Evolutionary conservation across 2,888 invertebrate genomes (phyloP), one percentile per base, ranked within the genome.

Genomic region (Parnassius glacialis): DNA sequence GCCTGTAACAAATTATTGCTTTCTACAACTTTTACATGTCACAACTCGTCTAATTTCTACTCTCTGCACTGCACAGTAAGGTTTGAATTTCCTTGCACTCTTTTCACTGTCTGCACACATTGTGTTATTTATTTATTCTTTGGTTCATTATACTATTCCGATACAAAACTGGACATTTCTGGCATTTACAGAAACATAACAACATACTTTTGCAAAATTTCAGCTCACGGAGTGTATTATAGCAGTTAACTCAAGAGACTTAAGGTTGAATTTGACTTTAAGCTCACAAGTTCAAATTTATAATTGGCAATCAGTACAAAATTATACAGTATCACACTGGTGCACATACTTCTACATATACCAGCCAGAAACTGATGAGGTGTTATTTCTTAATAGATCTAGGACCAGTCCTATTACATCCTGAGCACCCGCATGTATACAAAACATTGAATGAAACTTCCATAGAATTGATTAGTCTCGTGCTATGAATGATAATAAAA

Each of bases 281-380:
- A 78, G 70, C 76, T 79, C 76, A 68, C 76, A 79, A 69, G 74
- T 72, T 67, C 69, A 70, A 47, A 11, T 2, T 7, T n/a, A 63
- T 57, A 63, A 80, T 82, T 80, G 80, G 79, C 74, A 74, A 70
- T 75, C 69, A 69, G 43, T 67, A 34, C 34, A 34, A 34, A 34
- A 34, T 34, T 34, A 62, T 65, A 77, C 75, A 78, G 64, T 74
- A 65, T 73, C 63, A 87, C 84, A 89, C 84, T 82, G 88, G 90
- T 90, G 89, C 89, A 90, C 75, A 84, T 90, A 90, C 89, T 89
- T 90, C 80, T 90, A 90, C 91, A 90, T 91, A 89, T 78, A 87
- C 91, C 91, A 91, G 91, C 91, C 91, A 86, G 79, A 84, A n/a
- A 75, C 75, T 75, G 72, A 76, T 77, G 70, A 67, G 70, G 78